Evolutionary conservation across 2,113 vertebrate species (phyloP).

Genomic region (Cynopterus brachyotis): DNA sequence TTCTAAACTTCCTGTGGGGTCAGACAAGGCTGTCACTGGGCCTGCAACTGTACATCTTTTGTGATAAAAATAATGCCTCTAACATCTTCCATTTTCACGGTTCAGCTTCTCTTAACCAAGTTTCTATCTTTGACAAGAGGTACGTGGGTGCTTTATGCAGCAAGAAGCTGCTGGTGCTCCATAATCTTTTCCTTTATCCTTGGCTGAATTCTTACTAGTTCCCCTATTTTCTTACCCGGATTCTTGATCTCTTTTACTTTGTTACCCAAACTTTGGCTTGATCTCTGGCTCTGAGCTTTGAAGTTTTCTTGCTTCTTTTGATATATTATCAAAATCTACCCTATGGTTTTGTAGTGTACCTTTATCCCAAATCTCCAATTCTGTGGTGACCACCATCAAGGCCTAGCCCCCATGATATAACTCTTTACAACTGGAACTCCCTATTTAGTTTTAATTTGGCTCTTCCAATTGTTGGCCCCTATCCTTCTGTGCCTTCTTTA

Average conservation of each 20-base stretch:
- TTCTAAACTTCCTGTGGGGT: not conserved
- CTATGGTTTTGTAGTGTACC: not conserved
- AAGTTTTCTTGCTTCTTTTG: not conserved
- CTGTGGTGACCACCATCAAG: not conserved
- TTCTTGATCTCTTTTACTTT: not conserved
- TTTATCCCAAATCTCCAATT: slow-evolving; percentile 36
- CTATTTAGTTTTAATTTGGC: not conserved
- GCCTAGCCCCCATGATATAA: not conserved
- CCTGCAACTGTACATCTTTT: not conserved
- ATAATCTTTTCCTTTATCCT: not conserved
- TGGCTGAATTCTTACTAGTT: not conserved
- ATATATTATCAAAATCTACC: not conserved
- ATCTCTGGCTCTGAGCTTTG: slow-evolving; percentile 16
- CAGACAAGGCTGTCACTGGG: not conserved
- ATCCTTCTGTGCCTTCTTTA: not conserved
- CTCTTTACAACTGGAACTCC: not conserved
- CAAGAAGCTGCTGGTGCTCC: not conserved
- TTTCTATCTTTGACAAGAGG: not conserved
- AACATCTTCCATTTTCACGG: slow-evolving; percentile 13
- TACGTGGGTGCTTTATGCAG: not conserved
- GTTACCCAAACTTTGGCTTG: not conserved
- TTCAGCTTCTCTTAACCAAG: not conserved
- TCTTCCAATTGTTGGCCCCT: not conserved
- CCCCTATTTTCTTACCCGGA: not conserved
- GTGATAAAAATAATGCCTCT: not conserved